Conservation (phyloP, 1,140 invertebrate genomes). For the Drosophila lacertosa region DNA sequence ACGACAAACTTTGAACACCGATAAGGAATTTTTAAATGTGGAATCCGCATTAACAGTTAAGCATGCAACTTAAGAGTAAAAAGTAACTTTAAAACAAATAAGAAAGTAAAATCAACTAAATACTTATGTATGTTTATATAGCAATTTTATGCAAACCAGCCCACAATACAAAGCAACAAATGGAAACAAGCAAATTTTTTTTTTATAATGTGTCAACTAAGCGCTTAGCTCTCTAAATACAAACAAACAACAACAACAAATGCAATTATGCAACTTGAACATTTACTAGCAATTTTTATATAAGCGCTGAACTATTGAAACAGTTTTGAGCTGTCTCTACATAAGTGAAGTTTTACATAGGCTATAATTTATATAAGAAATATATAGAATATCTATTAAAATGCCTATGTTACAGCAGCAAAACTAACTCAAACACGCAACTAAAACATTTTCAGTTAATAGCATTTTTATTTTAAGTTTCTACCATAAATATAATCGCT, state of each 20-base stretch:
- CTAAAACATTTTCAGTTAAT: background rate
- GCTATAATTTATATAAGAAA: constrained; percentile 59
- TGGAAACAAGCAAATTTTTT: constrained; percentile 57
- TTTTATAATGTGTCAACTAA: constrained; percentile 67
- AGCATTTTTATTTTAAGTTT: background rate
- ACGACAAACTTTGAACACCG: constrained; percentile 67
- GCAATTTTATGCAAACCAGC: constrained; percentile 37
- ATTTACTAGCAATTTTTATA: constrained; percentile 66
- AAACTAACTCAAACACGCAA: constrained; percentile 18
- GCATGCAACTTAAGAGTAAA: constrained; percentile 53
- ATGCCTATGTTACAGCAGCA: constrained; percentile 26
- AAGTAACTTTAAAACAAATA: constrained; percentile 40
- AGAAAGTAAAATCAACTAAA: constrained; percentile 41
- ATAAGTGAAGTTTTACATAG: constrained; percentile 60
- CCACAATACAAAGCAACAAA: constrained; percentile 58
- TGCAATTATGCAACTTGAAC: constrained; percentile 22
- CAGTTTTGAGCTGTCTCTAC: constrained; percentile 39
- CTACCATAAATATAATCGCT: background rate
- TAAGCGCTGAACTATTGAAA: constrained; percentile 58
- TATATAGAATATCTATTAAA: constrained; percentile 58
- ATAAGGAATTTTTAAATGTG: constrained; percentile 64
- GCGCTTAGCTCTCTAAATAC: constrained; percentile 28
- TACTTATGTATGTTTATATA: constrained; percentile 22
- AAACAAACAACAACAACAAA: constrained; percentile 1
- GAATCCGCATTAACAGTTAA: constrained; percentile 50